Evolutionary conservation across 1,140 invertebrate species (phyloP).

Genomic region (Anoplolepis gracilipes): DNA sequence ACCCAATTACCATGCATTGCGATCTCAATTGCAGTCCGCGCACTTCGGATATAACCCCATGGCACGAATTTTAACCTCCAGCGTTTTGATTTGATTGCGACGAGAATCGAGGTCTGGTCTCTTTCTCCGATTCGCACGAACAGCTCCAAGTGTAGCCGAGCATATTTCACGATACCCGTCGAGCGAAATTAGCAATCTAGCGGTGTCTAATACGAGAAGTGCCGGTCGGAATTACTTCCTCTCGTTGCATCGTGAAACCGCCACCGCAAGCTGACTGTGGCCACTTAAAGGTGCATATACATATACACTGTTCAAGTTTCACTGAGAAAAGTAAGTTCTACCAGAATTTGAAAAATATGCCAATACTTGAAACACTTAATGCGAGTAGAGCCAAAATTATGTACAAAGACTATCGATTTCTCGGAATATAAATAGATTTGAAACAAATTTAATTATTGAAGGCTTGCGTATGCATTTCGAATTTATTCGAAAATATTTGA

Average conservation of each 20-base stretch:
- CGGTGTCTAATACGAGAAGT: constrained; percentile 68
- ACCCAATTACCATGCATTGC: not conserved
- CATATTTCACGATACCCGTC: constrained; percentile 55
- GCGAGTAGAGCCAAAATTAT: not conserved
- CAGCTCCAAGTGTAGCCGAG: not conserved
- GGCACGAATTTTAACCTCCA: constrained; percentile 49
- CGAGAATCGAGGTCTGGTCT: constrained; percentile 62
- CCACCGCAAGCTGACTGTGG: constrained; percentile 60
- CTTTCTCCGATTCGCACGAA: constrained; percentile 1
- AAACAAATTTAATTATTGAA: not conserved
- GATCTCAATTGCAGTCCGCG: not conserved
- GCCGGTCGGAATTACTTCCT: constrained; percentile 68
- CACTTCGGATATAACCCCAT: not conserved
- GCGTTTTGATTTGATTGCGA: constrained; percentile 60
- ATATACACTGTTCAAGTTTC: not conserved
- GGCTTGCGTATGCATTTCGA: not conserved
- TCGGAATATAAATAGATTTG: not conserved
- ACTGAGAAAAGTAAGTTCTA: not conserved
- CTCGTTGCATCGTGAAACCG: constrained; percentile 56
- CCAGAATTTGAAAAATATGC: not conserved
- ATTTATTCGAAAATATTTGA: not conserved
- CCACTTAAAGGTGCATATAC: constrained; percentile 7
- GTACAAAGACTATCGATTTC: not conserved
- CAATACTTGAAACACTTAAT: not conserved
- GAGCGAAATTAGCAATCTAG: constrained; percentile 70